These are phyloP conservation scores for Unio pictorum DNA, from an alignment of 2,888 invertebrate species.

Conservation along the genomic window DNA sequence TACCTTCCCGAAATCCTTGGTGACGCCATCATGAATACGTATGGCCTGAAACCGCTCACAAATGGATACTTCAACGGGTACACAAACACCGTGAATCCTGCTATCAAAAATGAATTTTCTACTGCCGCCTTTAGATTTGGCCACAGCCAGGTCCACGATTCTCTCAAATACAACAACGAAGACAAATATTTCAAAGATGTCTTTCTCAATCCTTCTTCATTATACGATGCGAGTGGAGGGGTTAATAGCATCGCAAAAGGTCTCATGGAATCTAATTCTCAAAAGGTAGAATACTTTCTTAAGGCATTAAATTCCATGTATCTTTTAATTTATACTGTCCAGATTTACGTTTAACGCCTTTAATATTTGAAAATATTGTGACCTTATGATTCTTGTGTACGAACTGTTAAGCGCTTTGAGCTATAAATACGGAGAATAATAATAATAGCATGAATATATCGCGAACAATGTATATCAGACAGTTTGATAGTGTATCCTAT, in stretches of 20 bases:
- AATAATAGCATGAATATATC: too few relatives aligned
- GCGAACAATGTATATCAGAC: too few relatives aligned
- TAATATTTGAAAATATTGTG: too few relatives aligned
- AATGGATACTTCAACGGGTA: not conserved
- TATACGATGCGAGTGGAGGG: not conserved
- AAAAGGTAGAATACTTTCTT: not conserved
- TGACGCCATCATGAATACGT: not conserved
- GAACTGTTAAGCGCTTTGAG: too few relatives aligned
- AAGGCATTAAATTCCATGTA: too few relatives aligned
- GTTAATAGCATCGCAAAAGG: not conserved
- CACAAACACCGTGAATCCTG: not conserved
- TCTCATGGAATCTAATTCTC: not conserved
- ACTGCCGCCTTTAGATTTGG: slow-evolving; percentile 1
- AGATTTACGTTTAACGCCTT: too few relatives aligned
- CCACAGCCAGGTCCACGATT: not conserved
- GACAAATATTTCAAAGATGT: not conserved
- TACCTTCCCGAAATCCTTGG: slow-evolving; percentile 6
- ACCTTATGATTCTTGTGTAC: too few relatives aligned
- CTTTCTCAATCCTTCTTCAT: not conserved
- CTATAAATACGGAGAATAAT: too few relatives aligned
- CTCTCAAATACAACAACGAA: not conserved
- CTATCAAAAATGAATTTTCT: not conserved
- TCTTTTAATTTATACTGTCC: too few relatives aligned
- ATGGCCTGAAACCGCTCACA: not conserved
- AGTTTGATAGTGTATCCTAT: too few relatives aligned